These are phyloP conservation scores for Uropsilus gracilis DNA, from an alignment of 2,113 vertebrate species.

Conservation along the genomic window DNA sequence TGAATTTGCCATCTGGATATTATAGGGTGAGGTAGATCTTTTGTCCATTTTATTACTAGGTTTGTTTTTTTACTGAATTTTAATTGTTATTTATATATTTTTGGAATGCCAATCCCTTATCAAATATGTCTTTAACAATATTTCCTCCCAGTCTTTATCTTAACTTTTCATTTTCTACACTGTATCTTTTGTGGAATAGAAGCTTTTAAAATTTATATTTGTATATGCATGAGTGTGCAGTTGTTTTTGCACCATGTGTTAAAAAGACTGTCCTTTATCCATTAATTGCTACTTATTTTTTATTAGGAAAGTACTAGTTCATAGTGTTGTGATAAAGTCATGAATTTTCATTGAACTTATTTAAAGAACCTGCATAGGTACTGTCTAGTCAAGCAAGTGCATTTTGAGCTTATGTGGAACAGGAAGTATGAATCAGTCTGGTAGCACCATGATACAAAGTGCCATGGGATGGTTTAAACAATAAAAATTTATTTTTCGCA, in stretches of 20 bases:
- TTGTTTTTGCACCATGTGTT: neutral
- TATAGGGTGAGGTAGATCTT: neutral
- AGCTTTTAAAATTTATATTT: neutral
- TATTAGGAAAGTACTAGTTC: neutral
- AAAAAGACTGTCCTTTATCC: no score
- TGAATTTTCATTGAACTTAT: neutral
- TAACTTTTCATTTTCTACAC: neutral
- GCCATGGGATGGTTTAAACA: neutral
- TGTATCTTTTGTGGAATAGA: neutral
- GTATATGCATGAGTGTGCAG: no score
- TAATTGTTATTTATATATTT: neutral
- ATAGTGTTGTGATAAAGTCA: neutral
- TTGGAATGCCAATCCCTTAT: neutral
- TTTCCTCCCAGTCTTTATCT: neutral
- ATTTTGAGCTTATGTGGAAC: neutral
- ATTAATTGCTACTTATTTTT: slow-evolving; percentile 11
- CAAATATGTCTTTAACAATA: neutral
- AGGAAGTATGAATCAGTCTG: neutral
- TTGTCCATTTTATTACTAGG: neutral
- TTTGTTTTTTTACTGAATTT: slow-evolving; percentile 15
- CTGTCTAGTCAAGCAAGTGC: neutral
- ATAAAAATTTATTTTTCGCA: neutral
- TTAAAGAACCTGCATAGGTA: neutral
- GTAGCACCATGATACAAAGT: neutral
- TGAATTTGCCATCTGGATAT: neutral